Conservation (phyloP, 2,797 vertebrate species). For the Mormyrops attenuatus region DNA sequence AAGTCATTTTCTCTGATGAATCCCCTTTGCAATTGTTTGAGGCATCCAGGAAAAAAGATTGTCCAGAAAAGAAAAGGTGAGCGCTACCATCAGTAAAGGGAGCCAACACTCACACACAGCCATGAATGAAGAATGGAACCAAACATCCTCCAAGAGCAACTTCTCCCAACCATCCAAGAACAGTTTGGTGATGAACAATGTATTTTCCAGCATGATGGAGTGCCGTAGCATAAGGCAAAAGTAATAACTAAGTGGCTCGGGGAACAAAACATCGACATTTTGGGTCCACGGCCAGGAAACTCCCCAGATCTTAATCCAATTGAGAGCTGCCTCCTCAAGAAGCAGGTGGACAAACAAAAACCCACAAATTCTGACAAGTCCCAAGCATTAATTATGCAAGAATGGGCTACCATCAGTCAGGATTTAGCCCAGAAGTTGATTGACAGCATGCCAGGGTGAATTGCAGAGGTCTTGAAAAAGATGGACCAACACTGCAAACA, state of each 20-base stretch:
- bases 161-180: not conserved
- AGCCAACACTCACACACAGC: not conserved
- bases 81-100: not conserved
- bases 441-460: not conserved
- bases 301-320: not conserved
- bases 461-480: no score
- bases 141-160: not conserved
- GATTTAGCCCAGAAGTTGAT: not conserved
- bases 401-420: not conserved
- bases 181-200: not conserved
- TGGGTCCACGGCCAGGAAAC: not conserved
- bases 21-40: not conserved
- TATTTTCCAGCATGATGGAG: not conserved
- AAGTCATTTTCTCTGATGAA: not conserved
- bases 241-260: not conserved
- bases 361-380: not conserved
- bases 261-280: not conserved
- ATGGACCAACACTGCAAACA: not conserved
- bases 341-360: not conserved
- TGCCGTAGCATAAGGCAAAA: not conserved
- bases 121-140: not conserved
- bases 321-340: not conserved
- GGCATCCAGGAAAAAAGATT: not conserved
- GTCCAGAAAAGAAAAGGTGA: not conserved
- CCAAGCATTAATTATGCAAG: not conserved